These are phyloP conservation scores for Paracyprichromis sp. DNA, from an alignment of 2,113 vertebrate species.

Conservation along the genomic window DNA sequence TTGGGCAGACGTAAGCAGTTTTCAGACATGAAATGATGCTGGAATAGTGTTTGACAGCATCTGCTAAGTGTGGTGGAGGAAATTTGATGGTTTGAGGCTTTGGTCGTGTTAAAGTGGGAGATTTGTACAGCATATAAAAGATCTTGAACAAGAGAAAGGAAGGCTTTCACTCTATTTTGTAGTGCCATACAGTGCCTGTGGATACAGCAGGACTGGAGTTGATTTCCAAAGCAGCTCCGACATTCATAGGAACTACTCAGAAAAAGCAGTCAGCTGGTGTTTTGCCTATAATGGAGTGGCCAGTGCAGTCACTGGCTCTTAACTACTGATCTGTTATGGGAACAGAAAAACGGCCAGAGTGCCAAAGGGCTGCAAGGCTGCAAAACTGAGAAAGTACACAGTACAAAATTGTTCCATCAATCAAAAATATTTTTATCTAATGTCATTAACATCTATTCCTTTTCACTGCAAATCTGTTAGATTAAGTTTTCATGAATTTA, in stretches of 20 bases:
- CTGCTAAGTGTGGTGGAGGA: neutral
- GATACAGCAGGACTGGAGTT: neutral
- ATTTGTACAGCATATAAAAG: neutral
- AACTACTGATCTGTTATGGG: neutral
- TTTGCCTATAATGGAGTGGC: neutral
- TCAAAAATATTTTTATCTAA: neutral
- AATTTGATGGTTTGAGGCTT: neutral
- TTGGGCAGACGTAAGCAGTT: neutral
- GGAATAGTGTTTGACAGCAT: neutral
- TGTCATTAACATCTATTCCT: neutral
- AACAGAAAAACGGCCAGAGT: neutral
- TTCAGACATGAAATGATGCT: neutral
- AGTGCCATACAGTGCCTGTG: neutral
- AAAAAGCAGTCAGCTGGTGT: neutral
- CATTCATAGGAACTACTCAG: neutral
- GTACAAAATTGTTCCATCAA: neutral
- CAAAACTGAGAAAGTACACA: neutral
- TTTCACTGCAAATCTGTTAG: neutral
- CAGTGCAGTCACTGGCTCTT: neutral
- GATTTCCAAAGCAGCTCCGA: neutral
- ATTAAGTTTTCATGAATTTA: neutral
- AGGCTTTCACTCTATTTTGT: neutral
- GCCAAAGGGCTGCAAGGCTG: neutral
- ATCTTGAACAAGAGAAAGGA: neutral
- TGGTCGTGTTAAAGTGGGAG: neutral